phyloP scores from a whole-genome alignment of 2,113 vertebrate species.

The Microcebus murinus region DNA sequence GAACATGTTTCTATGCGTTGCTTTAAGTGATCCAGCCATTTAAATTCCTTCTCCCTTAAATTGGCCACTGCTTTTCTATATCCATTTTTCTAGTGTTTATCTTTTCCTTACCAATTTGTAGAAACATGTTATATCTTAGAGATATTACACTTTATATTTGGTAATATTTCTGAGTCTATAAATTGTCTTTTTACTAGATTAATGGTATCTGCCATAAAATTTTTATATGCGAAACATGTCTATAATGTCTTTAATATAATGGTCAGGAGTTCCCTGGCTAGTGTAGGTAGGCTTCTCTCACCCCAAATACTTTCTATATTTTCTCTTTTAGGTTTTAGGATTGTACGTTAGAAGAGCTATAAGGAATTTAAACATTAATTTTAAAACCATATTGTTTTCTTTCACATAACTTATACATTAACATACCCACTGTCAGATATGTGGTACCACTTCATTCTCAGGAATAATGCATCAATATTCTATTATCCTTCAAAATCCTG shows the following conservation, averaged over 20 bases:
- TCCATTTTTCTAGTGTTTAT: not conserved
- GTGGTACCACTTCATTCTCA: not conserved
- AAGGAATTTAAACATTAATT: not conserved
- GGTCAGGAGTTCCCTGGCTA: not conserved
- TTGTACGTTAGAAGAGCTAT: not conserved
- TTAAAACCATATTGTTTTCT: not conserved
- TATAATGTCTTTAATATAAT: not conserved
- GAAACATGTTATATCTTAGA: not conserved
- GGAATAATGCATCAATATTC: not conserved
- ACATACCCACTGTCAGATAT: not conserved
- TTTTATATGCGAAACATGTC: not conserved
- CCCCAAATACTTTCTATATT: not conserved
- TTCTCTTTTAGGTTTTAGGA: not conserved
- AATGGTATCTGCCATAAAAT: not conserved
- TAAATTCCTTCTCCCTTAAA: not conserved
- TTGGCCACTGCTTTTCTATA: not conserved
- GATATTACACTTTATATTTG: not conserved
- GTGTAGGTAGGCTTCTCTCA: not conserved
- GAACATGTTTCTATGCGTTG: not conserved
- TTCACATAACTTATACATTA: not conserved
- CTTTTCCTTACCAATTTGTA: not conserved
- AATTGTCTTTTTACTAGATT: not conserved
- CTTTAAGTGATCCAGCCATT: not conserved
- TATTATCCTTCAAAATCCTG: not conserved
- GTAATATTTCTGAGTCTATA: not conserved